phyloP scores from a whole-genome alignment of 2,113 vertebrate species.

The Istiophorus platypterus region DNA sequence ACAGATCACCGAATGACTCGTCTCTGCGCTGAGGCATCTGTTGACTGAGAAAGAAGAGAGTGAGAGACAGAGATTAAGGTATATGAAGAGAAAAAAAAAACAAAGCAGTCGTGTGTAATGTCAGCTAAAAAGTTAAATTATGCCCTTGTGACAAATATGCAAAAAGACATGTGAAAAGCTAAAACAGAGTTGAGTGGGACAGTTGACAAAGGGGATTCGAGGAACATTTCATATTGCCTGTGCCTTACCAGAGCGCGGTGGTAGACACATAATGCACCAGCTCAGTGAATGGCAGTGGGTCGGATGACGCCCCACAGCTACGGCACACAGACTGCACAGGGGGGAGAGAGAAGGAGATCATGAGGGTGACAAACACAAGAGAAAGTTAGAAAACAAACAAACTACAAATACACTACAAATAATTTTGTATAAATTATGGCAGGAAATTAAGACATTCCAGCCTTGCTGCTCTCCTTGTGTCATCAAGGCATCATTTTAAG shows the following conservation, averaged over 20 bases:
- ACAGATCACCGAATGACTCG: slow-evolving; percentile 94
- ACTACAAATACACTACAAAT: too few species aligned
- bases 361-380: slow-evolving; percentile 16
- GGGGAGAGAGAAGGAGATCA: slow-evolving; percentile 26
- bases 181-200: slow-evolving; percentile 8
- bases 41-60: slow-evolving; percentile 83
- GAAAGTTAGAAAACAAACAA: slow-evolving; percentile 28
- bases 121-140: slow-evolving; percentile 19
- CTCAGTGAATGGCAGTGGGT: slow-evolving; percentile 96
- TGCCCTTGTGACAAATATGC: slow-evolving; percentile 31
- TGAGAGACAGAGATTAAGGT: slow-evolving; percentile 2
- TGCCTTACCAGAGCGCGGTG: slow-evolving; percentile 94
- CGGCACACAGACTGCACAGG: slow-evolving; percentile 91
- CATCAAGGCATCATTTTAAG: background rate
- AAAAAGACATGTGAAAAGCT: background rate
- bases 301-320: slow-evolving; percentile 97
- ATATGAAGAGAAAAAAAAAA: background rate
- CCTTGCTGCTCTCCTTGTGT: background rate
- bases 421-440: background rate
- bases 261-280: slow-evolving; percentile 98
- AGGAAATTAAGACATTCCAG: background rate
- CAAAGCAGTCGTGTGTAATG: background rate
- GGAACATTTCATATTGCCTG: slow-evolving; percentile 15
- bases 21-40: slow-evolving; percentile 90
- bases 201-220: background rate